phyloP scores from a whole-genome alignment of 1,140 invertebrate genomes.

The Steinernema feltiae region DNA sequence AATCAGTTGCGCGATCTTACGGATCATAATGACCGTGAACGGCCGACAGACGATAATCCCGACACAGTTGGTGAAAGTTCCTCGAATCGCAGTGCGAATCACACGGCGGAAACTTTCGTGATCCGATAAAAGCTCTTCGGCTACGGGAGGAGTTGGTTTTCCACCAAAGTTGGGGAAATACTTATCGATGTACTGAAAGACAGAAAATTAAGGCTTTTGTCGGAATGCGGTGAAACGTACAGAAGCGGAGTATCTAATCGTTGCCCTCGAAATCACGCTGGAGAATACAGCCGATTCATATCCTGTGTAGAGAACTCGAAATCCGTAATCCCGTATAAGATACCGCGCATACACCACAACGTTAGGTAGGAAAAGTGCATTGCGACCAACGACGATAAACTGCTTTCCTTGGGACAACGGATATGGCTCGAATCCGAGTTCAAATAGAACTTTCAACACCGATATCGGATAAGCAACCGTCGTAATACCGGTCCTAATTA shows the following conservation, averaged over 20 bases:
- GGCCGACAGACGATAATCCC: slow-evolving; percentile 37
- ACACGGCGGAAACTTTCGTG: slow-evolving; percentile 33
- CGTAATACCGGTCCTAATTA: too few relatives aligned
- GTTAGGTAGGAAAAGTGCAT: not conserved
- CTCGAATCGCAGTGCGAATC: slow-evolving; percentile 43
- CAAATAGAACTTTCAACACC: too few relatives aligned
- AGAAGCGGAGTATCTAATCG: too few relatives aligned
- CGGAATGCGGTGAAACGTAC: too few relatives aligned
- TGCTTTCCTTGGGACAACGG: not conserved
- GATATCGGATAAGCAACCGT: too few relatives aligned
- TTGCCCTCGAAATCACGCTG: not conserved
- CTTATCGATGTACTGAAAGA: slow-evolving; percentile 42
- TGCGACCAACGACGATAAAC: not conserved
- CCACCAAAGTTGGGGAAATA: slow-evolving; percentile 52
- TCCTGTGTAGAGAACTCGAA: not conserved
- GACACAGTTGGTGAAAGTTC: slow-evolving; percentile 28
- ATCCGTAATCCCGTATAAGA: not conserved
- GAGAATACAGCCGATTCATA: not conserved
- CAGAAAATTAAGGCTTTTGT: not conserved
- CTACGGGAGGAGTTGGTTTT: slow-evolving; percentile 29
- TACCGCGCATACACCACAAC: not conserved
- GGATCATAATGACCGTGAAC: slow-evolving; percentile 50
- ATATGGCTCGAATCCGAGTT: not conserved
- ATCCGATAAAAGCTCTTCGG: slow-evolving; percentile 40
- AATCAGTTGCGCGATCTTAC: slow-evolving; percentile 53